Percentiles rank a stretch among this genome's conserved stretches.
phyloP scores from a whole-genome alignment of 1,140 invertebrate genomes.

The Drosophila mayri region DNA sequence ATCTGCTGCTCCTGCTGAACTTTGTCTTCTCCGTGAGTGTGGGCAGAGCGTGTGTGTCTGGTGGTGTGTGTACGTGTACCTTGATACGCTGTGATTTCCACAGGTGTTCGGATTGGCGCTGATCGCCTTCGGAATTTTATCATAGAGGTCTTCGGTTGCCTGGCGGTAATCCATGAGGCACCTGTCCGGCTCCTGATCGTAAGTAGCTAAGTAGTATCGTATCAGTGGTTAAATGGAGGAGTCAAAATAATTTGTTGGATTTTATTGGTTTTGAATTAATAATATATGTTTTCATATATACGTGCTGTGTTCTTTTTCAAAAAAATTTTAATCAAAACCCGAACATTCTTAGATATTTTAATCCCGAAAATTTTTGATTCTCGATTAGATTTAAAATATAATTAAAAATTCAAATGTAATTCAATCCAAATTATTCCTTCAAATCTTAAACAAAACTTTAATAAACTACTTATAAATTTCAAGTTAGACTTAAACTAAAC shows the following conservation, averaged over 20 bases:
- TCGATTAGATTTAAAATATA: too few species aligned
- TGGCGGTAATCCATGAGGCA: conserved; percentile 74
- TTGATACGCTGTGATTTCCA: conserved; percentile 12
- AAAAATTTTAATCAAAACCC: too few species aligned
- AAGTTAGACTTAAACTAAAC: too few species aligned
- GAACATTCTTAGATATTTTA: too few species aligned
- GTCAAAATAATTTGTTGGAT: not conserved
- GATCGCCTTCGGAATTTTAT: conserved; percentile 74
- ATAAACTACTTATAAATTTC: too few species aligned
- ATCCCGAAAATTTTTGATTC: too few species aligned
- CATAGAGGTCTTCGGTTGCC: conserved; percentile 73
- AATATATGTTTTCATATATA: too few species aligned
- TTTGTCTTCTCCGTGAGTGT: conserved; percentile 75
- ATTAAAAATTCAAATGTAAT: too few species aligned
- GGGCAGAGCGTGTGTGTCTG: conserved; percentile 2
- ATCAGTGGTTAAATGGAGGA: not conserved
- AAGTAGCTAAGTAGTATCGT: conserved; percentile 17
- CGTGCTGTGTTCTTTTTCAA: too few species aligned
- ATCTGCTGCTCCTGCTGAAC: conserved; percentile 76
- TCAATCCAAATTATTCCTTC: too few species aligned
- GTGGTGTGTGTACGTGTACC: not conserved
- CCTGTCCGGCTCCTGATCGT: conserved; percentile 65
- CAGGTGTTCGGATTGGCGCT: conserved; percentile 74
- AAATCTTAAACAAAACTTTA: too few species aligned
- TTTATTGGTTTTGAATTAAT: too few species aligned